These are phyloP conservation scores for Bungarus multicinctus DNA, from an alignment of 2,113 vertebrate genomes.

Conservation along the genomic window DNA sequence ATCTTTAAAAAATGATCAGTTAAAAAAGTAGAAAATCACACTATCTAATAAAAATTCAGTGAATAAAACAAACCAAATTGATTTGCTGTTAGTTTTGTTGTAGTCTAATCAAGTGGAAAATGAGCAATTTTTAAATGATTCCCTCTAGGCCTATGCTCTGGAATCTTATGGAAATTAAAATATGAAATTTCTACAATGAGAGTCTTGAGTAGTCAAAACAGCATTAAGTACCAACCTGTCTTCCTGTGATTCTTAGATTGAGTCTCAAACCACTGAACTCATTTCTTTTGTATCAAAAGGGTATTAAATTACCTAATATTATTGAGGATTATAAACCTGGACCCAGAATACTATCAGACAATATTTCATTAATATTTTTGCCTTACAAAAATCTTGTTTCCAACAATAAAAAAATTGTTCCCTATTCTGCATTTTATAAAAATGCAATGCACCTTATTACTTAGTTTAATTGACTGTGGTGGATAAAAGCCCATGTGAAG, in stretches of 20 bases:
- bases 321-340: conserved; percentile 32
- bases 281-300: conserved; percentile 25
- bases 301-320: conserved; percentile 35
- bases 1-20: conserved; percentile 23
- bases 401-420: conserved; percentile 20
- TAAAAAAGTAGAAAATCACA: conserved; percentile 40
- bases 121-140: conserved; percentile 46
- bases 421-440: neutral
- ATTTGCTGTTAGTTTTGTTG: conserved; percentile 52
- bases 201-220: conserved; percentile 11
- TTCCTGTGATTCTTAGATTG: conserved; percentile 11
- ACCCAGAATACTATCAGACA: neutral
- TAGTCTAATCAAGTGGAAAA: conserved; percentile 50
- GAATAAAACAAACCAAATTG: conserved; percentile 49
- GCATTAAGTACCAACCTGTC: conserved; percentile 41
- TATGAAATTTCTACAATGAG: conserved; percentile 21
- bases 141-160: conserved; percentile 25
- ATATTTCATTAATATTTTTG: conserved; percentile 19
- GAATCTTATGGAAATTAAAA: conserved; percentile 35
- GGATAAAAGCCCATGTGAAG: neutral
- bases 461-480: neutral
- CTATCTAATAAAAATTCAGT: conserved; percentile 2
- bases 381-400: conserved; percentile 20
- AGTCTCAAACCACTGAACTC: conserved; percentile 38
- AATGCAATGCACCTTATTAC: neutral